Base-by-base conservation (phyloP, 1,140 invertebrate species). In the Scaptomyza montana region DNA sequence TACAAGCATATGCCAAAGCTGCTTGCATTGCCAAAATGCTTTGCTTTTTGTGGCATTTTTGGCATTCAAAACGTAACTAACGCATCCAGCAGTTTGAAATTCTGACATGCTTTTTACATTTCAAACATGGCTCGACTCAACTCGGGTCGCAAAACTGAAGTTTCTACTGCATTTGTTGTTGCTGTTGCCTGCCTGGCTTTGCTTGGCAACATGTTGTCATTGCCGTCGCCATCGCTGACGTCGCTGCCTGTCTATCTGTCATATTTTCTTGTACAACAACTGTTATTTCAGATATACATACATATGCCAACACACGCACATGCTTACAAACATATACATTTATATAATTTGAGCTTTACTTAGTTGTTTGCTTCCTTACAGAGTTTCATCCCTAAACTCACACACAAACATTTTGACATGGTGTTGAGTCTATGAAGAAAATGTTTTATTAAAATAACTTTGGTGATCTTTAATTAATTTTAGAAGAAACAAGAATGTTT, bases 91-190 rank as follows among this genome's bases (percentile, higher is more conserved):
- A 82, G 75, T 61, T 85, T 76, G 68, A 41, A 77, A 72, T 89
- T 84, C 56, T 89, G 84, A 89, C 84, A 89, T 84, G 84, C 84
- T 78, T 80, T 89, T 89, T 79, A 84, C 84, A 89, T 89, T 80
- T 79, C 68, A 56, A 77, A 62, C 73, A 72, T 71, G 59, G 46
- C 56, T 8, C 46, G n/a, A 43, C 50, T 65, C 43, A 28, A 57
- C 78, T 59, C 61, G 56, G 59, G 70, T 74, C 71, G 51, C 53
- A 39, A 60, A 30, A 75, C 67, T 47, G 25, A 76, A 80, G 41
- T 71, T 80, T 47, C 51, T 49, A 56, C 59, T 39, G 47, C 46
- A 68, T 45, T 47, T 62, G 41, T 13, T 47, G 62, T 43, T 50
- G 25, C 28, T 53, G 10, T 46, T 65, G 16, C 1, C 1, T 16